Evolutionary conservation across 2,113 vertebrate species (phyloP), one percentile per base, ranked within the genome.

Genomic region (Malurus cyaneus): DNA sequence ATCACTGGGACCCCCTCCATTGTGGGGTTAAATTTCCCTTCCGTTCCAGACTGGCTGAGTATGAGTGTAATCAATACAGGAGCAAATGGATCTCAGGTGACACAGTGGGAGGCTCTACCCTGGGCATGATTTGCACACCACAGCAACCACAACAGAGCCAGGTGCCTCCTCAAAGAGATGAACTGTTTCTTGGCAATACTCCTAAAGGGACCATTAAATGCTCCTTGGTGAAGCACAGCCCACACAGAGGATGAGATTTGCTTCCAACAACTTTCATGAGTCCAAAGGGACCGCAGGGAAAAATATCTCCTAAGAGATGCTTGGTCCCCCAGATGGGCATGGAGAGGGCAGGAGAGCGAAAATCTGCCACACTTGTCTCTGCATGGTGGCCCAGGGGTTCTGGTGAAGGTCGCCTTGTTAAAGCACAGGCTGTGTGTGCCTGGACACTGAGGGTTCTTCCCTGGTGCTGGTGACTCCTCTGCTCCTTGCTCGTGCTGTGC

Each of bases 1-100:
- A 56, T 32, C 8, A 1, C 42, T 44, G 54, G 1, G 1, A 88
- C 3, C 5, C 14, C 20, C 6, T 41, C 34, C 41, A 39, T 3
- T 18, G 34, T 47, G 32, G 21, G 60, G 42, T 74, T 59, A 70
- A 39, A 71, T 86, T 77, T 86, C n/a, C 4, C n/a, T 80, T 86
- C 64, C 47, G 78, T 24, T 47, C 39, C 39, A 39, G 54, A 41
- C 20, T 47, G 42, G 12, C 39, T 88, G 76, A 47, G 62, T 41
- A 69, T 3, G 5, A 23, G 3, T 13, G 4, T 8, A 60, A 77
- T 66, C 69, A 64, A 34, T 56, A 29, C 5, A 53, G 67, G 34
- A 78, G 32, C 16, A 62, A 49, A 29, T 7, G 4, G 16, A 41
- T 34, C 66, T 77, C 3, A 2, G 23, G 23, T 28, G 26, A 36